phyloP scores from a whole-genome alignment of 1,140 invertebrate genomes.

The Zaprionus kolodkinae region DNA sequence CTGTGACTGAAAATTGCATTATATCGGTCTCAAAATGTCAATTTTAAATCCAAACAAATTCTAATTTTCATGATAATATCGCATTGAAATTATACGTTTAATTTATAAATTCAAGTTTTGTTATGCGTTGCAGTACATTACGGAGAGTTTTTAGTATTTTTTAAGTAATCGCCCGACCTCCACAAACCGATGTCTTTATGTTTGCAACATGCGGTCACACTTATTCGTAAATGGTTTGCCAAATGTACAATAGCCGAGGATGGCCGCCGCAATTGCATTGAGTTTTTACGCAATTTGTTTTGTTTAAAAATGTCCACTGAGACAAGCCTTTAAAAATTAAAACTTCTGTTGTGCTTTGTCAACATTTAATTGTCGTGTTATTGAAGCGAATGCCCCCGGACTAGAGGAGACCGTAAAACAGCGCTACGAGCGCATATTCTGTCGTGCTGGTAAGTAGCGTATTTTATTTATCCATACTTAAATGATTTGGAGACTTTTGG shows the following conservation, averaged over 20 bases:
- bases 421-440: constrained; percentile 30
- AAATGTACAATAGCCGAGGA: constrained; percentile 42
- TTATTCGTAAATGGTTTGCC: constrained; percentile 29
- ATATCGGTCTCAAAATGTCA: neutral
- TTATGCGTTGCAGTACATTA: neutral
- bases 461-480: constrained; percentile 9
- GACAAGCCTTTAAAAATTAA: neutral
- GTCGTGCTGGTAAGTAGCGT: constrained; percentile 27
- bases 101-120: neutral
- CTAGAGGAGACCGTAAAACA: constrained; percentile 28
- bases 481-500: neutral
- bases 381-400: neutral
- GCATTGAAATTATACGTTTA: neutral
- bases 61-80: too few species aligned
- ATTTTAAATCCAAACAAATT: neutral
- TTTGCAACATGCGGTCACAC: constrained; percentile 20
- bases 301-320: constrained; percentile 18
- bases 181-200: neutral
- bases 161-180: neutral
- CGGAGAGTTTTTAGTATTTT: neutral
- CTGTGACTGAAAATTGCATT: neutral
- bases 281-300: constrained; percentile 4
- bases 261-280: constrained; percentile 1
- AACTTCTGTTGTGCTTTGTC: constrained; percentile 1
- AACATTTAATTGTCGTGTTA: neutral